A percentile compares a stretch with the other conserved stretches of the same genome.
Evolutionary conservation across 2,888 invertebrate species (phyloP).

Genomic region (Omphaloscelis lunosa): DNA sequence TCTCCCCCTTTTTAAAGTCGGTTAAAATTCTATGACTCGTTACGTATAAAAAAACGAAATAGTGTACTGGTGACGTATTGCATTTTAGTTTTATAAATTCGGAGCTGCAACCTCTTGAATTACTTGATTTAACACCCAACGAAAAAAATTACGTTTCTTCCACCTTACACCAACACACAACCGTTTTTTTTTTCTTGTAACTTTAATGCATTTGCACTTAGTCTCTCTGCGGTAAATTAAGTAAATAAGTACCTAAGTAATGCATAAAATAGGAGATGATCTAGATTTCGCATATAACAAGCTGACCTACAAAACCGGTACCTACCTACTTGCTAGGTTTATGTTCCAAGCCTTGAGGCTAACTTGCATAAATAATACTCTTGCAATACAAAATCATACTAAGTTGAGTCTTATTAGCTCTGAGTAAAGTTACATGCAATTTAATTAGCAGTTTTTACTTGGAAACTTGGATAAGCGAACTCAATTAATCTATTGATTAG

Average conservation of each 20-base stretch:
- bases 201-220: constrained; percentile 34
- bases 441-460: background rate
- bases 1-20: too few relatives aligned
- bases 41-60: background rate
- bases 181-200: background rate
- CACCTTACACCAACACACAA: background rate
- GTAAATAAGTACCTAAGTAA: constrained; percentile 18
- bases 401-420: background rate
- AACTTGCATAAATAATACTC: constrained; percentile 30
- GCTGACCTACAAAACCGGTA: constrained; percentile 45
- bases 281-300: constrained; percentile 20
- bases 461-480: background rate
- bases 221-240: constrained; percentile 24
- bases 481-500: background rate
- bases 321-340: background rate
- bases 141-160: background rate
- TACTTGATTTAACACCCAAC: background rate
- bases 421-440: constrained; percentile 9
- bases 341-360: constrained; percentile 16
- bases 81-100: background rate
- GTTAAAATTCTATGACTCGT: too few relatives aligned
- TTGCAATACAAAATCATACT: background rate
- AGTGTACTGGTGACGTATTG: too few relatives aligned
- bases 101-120: background rate
- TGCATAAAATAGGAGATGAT: constrained; percentile 29